Evolutionary conservation across 2,888 invertebrate species (phyloP), one percentile per base, ranked within the genome.

Genomic region (Pristionchus fissidentatus): DNA sequence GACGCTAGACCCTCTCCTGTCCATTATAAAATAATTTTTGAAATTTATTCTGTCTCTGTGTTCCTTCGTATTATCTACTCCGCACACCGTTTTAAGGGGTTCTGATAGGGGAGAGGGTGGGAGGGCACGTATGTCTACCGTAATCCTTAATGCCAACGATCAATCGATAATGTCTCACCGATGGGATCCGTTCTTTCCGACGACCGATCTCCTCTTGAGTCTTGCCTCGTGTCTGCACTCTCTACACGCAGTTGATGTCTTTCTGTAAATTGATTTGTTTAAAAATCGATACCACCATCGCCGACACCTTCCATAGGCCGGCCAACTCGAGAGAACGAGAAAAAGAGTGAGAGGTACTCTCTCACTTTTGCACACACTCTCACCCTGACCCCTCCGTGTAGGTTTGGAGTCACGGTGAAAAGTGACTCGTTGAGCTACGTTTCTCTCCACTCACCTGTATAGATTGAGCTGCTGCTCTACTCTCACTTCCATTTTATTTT

Each of bases 391-490:
- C n/a, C n/a, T n/a, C n/a, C n/a, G n/a, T n/a, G n/a, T n/a, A n/a
- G n/a, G n/a, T n/a, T n/a, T n/a, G n/a, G n/a, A n/a, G n/a, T n/a
- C n/a, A n/a, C n/a, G n/a, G n/a, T n/a, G n/a, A n/a, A n/a, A n/a
- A n/a, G n/a, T n/a, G n/a, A n/a, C n/a, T n/a, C n/a, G n/a, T n/a
- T n/a, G n/a, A n/a, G n/a, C n/a, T n/a, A n/a, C n/a, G n/a, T n/a
- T n/a, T 49, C n/a, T n/a, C n/a, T 38, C 22, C 22, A 22, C 78
- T 22, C 19, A 81, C 80, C 80, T 81, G 62, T 81, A 81, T 62
- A 81, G 62, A 81, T 29, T 81, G 46, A 81, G 46, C 32, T 46
- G 80, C 22, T 62, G 19, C 80, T 62, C 62, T 7, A 62, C 62
- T 32, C 35, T 62, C 62, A 32, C 32, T 13, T 46, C 62, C 80